These are phyloP conservation scores for Zeus faber DNA, from an alignment of 2,113 vertebrate genomes.

Conservation along the genomic window DNA sequence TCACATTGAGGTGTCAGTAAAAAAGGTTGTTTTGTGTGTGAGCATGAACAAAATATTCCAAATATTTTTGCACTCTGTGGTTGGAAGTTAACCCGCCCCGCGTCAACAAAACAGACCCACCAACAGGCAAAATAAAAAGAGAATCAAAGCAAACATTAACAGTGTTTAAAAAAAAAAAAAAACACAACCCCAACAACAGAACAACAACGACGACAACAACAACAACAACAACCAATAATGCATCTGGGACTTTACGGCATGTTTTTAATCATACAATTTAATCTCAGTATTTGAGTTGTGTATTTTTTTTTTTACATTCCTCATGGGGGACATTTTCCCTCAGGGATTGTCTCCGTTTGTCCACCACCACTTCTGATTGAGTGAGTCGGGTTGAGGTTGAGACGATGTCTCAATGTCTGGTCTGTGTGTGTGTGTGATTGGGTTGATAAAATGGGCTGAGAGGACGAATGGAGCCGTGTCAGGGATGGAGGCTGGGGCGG, in stretches of 20 bases:
- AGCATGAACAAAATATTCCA: not conserved
- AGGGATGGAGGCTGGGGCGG: not conserved
- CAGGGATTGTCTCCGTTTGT: conserved; percentile 53
- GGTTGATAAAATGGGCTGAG: not conserved
- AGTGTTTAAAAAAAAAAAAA: not conserved
- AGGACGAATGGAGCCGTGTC: not conserved
- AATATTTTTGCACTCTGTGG: not conserved
- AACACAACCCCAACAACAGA: conserved; percentile 29
- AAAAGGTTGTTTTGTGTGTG: not conserved
- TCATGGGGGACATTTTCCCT: conserved; percentile 59
- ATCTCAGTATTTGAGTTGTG: not conserved
- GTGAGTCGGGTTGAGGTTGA: conserved; percentile 13
- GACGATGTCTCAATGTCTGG: not conserved
- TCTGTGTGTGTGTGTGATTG: not conserved
- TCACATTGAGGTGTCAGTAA: no score
- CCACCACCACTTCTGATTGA: conserved; percentile 43
- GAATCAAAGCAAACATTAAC: not conserved
- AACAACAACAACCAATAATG: conserved; percentile 37
- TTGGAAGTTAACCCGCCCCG: not conserved
- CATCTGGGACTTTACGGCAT: conserved; percentile 41
- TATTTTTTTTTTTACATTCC: conserved; percentile 66
- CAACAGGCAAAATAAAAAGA: not conserved
- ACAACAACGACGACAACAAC: conserved; percentile 3
- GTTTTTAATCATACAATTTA: conserved; percentile 54
- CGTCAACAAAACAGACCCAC: not conserved